These are phyloP conservation scores for Drosophila aldrichi DNA, from an alignment of 2,888 invertebrate genomes.

Conservation along the genomic window DNA sequence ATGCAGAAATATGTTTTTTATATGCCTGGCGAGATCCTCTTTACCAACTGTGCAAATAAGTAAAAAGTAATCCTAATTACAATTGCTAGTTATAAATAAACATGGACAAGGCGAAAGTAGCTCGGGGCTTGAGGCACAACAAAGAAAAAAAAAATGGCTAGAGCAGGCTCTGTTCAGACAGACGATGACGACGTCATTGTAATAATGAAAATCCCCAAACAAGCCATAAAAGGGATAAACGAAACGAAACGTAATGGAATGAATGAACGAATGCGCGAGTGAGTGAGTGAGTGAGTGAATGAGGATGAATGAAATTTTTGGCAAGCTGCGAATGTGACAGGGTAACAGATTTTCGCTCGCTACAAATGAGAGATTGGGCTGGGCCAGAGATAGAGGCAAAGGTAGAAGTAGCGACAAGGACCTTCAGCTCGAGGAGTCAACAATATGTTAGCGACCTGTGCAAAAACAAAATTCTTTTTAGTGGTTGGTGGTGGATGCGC, in stretches of 20 bases:
- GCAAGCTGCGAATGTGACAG: conserved; percentile 61
- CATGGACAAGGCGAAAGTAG: conserved; percentile 62
- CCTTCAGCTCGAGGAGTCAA: conserved; percentile 34
- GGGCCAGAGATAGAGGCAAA: conserved; percentile 2
- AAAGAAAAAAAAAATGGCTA: conserved; percentile 16
- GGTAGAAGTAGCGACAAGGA: conserved; percentile 15
- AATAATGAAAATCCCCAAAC: conserved; percentile 79
- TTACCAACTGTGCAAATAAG: conserved; percentile 77
- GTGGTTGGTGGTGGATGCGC: conserved; percentile 30
- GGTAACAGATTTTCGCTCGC: conserved; percentile 63
- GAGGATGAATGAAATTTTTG: conserved; percentile 56
- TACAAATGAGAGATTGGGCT: conserved; percentile 18
- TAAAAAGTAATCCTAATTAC: conserved; percentile 80
- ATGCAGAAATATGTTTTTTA: conserved; percentile 75
- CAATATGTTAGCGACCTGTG: conserved; percentile 50
- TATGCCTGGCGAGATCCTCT: conserved; percentile 52
- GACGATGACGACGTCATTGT: conserved; percentile 64
- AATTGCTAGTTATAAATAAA: conserved; percentile 80
- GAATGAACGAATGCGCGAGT: conserved; percentile 45
- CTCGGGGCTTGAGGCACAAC: conserved; percentile 9
- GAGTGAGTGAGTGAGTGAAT: conserved; percentile 19
- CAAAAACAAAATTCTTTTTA: conserved; percentile 29
- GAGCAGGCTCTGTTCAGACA: conserved; percentile 12
- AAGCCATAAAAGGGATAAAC: conserved; percentile 80
- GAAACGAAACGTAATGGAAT: conserved; percentile 61